Evolutionary conservation across 1,140 invertebrate species (phyloP).

Genomic region (Drepana arcuata): DNA sequence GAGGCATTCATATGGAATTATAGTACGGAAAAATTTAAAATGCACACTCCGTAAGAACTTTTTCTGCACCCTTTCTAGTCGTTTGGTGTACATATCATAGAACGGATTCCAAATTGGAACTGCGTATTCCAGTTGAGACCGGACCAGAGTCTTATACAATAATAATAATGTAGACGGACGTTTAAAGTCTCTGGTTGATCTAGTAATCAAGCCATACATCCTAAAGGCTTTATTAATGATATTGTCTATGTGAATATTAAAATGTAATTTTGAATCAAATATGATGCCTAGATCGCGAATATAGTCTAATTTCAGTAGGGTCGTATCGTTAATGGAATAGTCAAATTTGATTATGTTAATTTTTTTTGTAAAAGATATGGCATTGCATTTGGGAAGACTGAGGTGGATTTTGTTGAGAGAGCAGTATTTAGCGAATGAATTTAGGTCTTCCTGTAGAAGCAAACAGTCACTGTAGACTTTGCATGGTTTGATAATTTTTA

Average conservation of each 20-base stretch:
- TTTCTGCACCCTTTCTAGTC: slow-evolving; percentile 7
- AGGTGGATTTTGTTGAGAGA: no score
- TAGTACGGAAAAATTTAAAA: no score
- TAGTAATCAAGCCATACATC: slow-evolving; percentile 10
- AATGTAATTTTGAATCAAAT: slow-evolving; percentile 1
- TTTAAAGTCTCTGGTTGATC: slow-evolving; percentile 2
- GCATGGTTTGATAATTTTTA: slow-evolving; percentile 2
- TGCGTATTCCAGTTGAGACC: slow-evolving; percentile 9
- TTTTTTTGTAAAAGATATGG: no score
- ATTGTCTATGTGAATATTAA: slow-evolving; percentile 3
- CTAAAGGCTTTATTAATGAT: slow-evolving; percentile 10
- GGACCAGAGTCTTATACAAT: slow-evolving; percentile 4
- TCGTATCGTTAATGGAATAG: no score
- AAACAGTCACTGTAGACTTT: not conserved
- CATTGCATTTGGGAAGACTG: no score
- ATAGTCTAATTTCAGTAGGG: no score
- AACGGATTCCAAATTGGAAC: slow-evolving; percentile 6
- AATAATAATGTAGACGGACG: slow-evolving; percentile 2
- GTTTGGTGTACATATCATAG: slow-evolving; percentile 5
- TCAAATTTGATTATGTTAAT: no score
- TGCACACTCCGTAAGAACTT: slow-evolving; percentile 6
- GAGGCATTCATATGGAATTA: no score
- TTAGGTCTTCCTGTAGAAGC: no score
- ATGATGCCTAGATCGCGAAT: slow-evolving; percentile 3
- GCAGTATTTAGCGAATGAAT: no score